phyloP scores from a whole-genome alignment of 2,888 invertebrate species.

The Dasysyrphus albostriatus region DNA sequence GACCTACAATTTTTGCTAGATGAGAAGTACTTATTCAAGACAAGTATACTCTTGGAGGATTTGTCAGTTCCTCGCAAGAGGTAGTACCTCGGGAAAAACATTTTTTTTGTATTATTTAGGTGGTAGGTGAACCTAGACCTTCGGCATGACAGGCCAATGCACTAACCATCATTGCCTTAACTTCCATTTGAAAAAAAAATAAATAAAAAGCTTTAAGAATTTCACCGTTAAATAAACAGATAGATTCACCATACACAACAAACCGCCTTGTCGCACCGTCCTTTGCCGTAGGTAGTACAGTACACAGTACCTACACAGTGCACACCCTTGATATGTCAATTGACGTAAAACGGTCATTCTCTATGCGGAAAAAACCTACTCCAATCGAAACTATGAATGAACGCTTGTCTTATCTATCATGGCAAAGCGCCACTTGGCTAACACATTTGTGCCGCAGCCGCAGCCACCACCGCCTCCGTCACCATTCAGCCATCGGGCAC shows the following conservation, averaged over 20 bases:
- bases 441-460: conserved; percentile 55
- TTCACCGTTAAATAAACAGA: conserved; percentile 39
- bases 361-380: conserved; percentile 66
- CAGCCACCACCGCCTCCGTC: conserved; percentile 14
- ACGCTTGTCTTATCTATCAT: conserved; percentile 70
- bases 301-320: conserved; percentile 4
- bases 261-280: not conserved
- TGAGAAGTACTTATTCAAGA: no score
- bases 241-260: conserved; percentile 24
- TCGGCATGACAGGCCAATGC: no score
- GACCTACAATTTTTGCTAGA: no score
- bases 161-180: not conserved
- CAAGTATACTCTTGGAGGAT: no score
- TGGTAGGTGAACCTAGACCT: no score
- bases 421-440: conserved; percentile 75
- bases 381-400: conserved; percentile 72
- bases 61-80: no score
- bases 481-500: conserved; percentile 51
- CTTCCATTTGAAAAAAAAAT: conserved; percentile 35
- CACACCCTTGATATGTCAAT: conserved; percentile 47
- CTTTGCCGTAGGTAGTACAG: no score
- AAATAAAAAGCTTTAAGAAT: conserved; percentile 46
- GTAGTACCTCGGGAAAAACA: no score
- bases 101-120: no score
- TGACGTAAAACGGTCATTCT: conserved; percentile 69